Evolutionary conservation across 2,113 vertebrate genomes (phyloP).

Genomic region (Eudyptes chrysolophus): DNA sequence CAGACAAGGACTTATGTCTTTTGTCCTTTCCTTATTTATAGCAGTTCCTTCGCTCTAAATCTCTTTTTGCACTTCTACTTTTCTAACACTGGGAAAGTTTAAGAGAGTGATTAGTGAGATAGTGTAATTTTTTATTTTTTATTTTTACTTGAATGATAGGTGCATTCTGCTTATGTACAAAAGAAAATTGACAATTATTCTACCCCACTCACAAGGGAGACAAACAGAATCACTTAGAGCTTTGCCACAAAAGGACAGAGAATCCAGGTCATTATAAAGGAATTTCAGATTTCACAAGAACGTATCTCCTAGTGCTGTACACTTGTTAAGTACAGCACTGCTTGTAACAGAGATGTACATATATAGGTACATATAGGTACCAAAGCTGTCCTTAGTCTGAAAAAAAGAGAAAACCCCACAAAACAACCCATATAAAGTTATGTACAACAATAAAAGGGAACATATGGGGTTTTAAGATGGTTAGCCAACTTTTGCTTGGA

Average conservation of each 20-base stretch:
- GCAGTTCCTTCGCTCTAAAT: background rate
- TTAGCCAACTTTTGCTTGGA: background rate
- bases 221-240: background rate
- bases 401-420: background rate
- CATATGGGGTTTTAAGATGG: fast-evolving
- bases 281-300: background rate
- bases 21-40: background rate
- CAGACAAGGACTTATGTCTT: background rate
- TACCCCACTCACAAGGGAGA: background rate
- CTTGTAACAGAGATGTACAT: background rate
- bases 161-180: background rate
- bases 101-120: background rate
- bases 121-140: background rate
- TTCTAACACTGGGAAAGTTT: background rate
- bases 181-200: background rate
- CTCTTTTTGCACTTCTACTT: background rate
- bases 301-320: fast-evolving
- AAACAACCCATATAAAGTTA: background rate
- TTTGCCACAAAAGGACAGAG: background rate
- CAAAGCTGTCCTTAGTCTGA: background rate
- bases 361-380: background rate
- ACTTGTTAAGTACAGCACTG: background rate
- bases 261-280: background rate
- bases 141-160: background rate
- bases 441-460: background rate